Conservation (phyloP, 2,113 vertebrate species). For the Erinaceus europaeus region DNA sequence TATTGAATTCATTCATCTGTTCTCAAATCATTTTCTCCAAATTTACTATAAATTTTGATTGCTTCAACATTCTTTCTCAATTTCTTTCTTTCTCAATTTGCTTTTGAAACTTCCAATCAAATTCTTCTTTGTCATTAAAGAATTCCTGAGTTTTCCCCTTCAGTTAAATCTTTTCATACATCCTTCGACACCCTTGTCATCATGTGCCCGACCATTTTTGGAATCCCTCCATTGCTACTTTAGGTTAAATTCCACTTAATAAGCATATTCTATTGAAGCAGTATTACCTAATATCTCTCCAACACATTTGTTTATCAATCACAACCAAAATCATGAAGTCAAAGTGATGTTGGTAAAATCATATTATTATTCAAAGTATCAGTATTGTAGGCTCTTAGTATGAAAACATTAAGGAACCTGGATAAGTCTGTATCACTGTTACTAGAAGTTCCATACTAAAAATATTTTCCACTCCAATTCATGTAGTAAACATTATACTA, state of each 20-base stretch:
- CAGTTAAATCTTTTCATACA: neutral
- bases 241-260: neutral
- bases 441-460: neutral
- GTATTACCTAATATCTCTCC: neutral
- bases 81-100: conserved; percentile 41
- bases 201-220: neutral
- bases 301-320: neutral
- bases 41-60: conserved; percentile 55
- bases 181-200: neutral
- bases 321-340: neutral
- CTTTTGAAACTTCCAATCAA: conserved; percentile 59
- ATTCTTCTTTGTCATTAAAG: conserved; percentile 61
- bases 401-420: neutral
- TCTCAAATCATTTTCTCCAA: conserved; percentile 38
- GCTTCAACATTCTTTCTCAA: conserved; percentile 53
- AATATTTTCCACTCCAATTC: neutral
- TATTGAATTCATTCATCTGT: conserved; percentile 48
- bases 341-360: neutral
- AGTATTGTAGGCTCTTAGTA: neutral
- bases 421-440: neutral
- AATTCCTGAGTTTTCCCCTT: conserved; percentile 22
- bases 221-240: neutral
- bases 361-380: neutral
- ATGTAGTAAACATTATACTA: neutral
- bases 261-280: neutral